Percentiles rank a stretch among this genome's conserved stretches.
Evolutionary conservation across 92 coral and sea anemone genomes (phyloP).

Genomic region (Umimayanthus kanabou): DNA sequence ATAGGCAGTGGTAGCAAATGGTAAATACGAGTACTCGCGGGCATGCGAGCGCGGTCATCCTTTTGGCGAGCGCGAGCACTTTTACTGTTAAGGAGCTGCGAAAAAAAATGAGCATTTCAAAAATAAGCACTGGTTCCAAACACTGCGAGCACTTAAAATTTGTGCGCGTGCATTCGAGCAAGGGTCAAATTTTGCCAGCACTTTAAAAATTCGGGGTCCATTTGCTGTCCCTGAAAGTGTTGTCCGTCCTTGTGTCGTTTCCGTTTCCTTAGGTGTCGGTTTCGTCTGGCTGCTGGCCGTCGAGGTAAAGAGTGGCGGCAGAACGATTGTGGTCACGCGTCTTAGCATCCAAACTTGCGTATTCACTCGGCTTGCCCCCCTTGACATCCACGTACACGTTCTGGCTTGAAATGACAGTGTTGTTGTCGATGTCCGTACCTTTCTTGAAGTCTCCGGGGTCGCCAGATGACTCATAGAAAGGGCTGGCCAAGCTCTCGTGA

Average conservation of each 20-base stretch:
- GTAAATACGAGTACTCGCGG: too few relatives aligned
- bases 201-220: too few relatives aligned
- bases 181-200: too few relatives aligned
- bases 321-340: not conserved
- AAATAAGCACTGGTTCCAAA: too few relatives aligned
- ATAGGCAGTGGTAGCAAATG: not conserved
- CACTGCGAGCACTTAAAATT: too few relatives aligned
- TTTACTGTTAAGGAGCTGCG: too few relatives aligned
- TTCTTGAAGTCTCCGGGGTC: not conserved
- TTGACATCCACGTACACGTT: not conserved
- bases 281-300: not conserved
- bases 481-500: constrained; percentile 16
- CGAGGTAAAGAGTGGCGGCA: not conserved
- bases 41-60: too few relatives aligned
- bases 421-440: not conserved
- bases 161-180: too few relatives aligned
- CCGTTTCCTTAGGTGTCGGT: not conserved
- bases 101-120: too few relatives aligned
- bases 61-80: too few relatives aligned
- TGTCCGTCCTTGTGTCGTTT: not conserved
- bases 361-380: not conserved
- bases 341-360: not conserved
- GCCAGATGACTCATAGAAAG: not conserved
- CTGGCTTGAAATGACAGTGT: not conserved
- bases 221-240: too few relatives aligned